phyloP scores from a whole-genome alignment of 2,113 vertebrate species.

The Upupa epops region DNA sequence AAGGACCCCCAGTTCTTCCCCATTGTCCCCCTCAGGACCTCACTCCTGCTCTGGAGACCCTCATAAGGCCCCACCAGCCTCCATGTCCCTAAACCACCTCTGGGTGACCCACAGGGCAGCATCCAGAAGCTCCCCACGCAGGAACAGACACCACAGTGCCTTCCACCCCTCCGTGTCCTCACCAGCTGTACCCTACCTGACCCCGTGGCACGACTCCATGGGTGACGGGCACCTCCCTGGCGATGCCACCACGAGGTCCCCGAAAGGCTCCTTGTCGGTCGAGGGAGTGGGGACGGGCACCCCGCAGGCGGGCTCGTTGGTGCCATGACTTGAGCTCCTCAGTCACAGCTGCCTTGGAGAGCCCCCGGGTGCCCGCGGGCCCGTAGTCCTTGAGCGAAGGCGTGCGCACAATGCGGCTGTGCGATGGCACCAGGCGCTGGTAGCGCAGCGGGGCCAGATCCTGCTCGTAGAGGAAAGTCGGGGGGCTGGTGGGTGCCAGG shows the following conservation, averaged over 20 bases:
- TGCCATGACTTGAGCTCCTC: slow-evolving; percentile 53
- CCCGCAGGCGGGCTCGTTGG: slow-evolving; percentile 4
- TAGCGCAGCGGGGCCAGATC: slow-evolving; percentile 39
- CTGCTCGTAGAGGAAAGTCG: slow-evolving; percentile 18
- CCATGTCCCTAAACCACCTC: not conserved
- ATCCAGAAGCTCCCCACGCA: not conserved
- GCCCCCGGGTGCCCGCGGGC: not conserved
- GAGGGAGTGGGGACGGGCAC: slow-evolving; percentile 23
- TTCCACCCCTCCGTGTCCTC: not conserved
- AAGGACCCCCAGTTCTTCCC: not conserved
- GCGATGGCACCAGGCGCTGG: slow-evolving; percentile 50
- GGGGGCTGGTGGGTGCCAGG: not conserved
- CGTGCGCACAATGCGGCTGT: slow-evolving; percentile 50
- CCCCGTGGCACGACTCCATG: not conserved
- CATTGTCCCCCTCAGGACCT: not conserved
- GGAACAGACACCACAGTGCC: accelerated
- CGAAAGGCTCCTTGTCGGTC: slow-evolving; percentile 15
- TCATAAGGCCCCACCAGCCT: not conserved
- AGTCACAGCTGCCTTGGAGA: not conserved
- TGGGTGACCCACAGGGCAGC: not conserved
- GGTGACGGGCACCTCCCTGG: not conserved
- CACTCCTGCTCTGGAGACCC: not conserved
- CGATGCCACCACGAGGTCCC: not conserved
- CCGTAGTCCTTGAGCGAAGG: slow-evolving; percentile 49
- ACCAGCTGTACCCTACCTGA: not conserved